Evolutionary conservation across 92 coral and sea anemone species (phyloP).

Genomic region (Palythoa heliodiscus): DNA sequence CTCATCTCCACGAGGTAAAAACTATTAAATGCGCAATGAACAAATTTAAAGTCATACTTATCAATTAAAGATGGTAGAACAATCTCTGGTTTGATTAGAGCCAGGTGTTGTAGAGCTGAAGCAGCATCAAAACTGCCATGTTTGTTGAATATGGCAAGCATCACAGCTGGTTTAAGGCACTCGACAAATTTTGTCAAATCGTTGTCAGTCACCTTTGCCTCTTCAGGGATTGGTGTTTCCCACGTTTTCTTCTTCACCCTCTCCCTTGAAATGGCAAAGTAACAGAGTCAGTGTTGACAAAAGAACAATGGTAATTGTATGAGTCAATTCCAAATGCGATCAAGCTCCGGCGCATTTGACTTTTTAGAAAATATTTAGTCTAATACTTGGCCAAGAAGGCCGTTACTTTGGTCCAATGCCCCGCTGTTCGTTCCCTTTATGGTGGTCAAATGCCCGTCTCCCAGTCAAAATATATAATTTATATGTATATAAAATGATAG

Average conservation of each 20-base stretch:
- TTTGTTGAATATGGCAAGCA: slow-evolving; percentile 96
- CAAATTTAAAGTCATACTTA: slow-evolving; percentile 68
- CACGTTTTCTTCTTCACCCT: slow-evolving; percentile 78
- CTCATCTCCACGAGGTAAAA: not conserved
- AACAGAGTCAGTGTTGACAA: not conserved
- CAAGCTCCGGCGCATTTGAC: too few relatives aligned
- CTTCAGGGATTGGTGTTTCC: slow-evolving; percentile 80
- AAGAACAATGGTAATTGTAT: not conserved
- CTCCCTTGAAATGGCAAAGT: slow-evolving; percentile 58
- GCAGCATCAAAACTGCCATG: slow-evolving; percentile 98
- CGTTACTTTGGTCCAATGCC: too few relatives aligned
- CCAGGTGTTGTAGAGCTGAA: slow-evolving; percentile 89
- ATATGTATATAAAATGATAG: too few relatives aligned
- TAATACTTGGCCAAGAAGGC: too few relatives aligned
- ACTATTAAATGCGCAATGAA: not conserved
- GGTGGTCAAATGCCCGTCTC: too few relatives aligned
- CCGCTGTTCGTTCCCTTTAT: too few relatives aligned
- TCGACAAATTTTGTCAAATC: slow-evolving; percentile 92
- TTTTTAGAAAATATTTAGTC: too few relatives aligned
- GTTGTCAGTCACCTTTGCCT: slow-evolving; percentile 75
- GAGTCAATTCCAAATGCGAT: too few relatives aligned
- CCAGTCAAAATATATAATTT: too few relatives aligned
- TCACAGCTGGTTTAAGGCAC: slow-evolving; percentile 92
- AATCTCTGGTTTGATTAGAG: slow-evolving; percentile 91
- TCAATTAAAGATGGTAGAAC: slow-evolving; percentile 89